Evolutionary conservation across 1,140 invertebrate species (phyloP).

Genomic region (Chironomus striatipennis): DNA sequence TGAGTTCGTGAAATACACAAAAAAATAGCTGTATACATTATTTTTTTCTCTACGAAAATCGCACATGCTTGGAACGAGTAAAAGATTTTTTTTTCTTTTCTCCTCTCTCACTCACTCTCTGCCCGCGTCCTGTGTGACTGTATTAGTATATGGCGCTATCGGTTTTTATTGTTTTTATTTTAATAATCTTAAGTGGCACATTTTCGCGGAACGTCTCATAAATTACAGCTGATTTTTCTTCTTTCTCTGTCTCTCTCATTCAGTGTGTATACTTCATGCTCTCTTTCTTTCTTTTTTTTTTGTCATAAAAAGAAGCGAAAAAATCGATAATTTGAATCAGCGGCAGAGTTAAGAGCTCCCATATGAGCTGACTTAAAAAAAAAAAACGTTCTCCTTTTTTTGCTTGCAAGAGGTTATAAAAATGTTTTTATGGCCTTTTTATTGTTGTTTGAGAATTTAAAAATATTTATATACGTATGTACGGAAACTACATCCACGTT

Average conservation of each 20-base stretch:
- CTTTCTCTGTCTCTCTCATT: neutral
- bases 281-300: too few relatives aligned
- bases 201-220: slow-evolving; percentile 12
- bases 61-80: neutral
- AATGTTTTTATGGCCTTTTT: slow-evolving; percentile 3
- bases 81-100: neutral
- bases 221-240: slow-evolving; percentile 13
- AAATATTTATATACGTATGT: too few relatives aligned
- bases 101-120: too few relatives aligned
- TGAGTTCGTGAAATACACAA: neutral
- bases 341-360: slow-evolving; percentile 4
- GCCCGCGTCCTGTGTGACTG: neutral
- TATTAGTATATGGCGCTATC: slow-evolving; percentile 8
- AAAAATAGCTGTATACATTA: neutral
- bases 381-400: neutral
- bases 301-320: neutral
- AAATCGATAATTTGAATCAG: slow-evolving; percentile 14
- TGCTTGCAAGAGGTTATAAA: neutral
- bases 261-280: too few relatives aligned
- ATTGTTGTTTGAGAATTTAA: neutral
- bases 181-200: slow-evolving; percentile 13
- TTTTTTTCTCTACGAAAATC: neutral
- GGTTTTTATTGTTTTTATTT: slow-evolving; percentile 10
- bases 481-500: too few relatives aligned
- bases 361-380: too few relatives aligned